phyloP scores from a whole-genome alignment of 2,797 vertebrate species.

The Orestias chungarensis region DNA sequence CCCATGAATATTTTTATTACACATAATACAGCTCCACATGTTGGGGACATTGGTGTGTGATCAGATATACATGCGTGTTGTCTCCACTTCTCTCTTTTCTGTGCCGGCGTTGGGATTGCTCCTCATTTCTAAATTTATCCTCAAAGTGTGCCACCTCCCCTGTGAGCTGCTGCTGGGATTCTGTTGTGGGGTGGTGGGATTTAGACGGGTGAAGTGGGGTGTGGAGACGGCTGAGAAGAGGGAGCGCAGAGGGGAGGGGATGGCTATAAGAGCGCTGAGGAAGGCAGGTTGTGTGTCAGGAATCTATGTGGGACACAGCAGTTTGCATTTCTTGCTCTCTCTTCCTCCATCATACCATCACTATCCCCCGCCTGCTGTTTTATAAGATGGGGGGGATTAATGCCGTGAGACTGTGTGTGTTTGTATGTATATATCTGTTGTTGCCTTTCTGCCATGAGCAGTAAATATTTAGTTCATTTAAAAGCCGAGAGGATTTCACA shows the following conservation, averaged over 20 bases:
- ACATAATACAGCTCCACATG: neutral
- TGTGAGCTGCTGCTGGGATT: constrained; percentile 88
- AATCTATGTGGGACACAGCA: constrained; percentile 71
- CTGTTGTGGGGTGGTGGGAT: constrained; percentile 63
- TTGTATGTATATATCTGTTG: constrained; percentile 13
- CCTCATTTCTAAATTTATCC: constrained; percentile 87
- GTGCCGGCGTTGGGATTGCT: constrained; percentile 78
- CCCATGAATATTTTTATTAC: neutral
- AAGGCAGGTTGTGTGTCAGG: constrained; percentile 46
- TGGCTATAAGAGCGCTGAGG: constrained; percentile 61
- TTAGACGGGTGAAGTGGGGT: constrained; percentile 40
- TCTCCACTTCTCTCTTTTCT: constrained; percentile 51
- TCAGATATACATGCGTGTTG: constrained; percentile 47
- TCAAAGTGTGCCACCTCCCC: constrained; percentile 93
- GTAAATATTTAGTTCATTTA: neutral
- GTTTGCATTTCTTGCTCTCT: constrained; percentile 49
- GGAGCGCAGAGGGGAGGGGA: constrained; percentile 13
- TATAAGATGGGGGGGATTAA: constrained; percentile 54
- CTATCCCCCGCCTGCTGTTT: constrained; percentile 55
- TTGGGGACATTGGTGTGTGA: constrained; percentile 20
- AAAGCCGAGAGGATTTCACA: neutral
- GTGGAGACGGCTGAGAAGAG: constrained; percentile 41
- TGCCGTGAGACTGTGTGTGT: constrained; percentile 11
- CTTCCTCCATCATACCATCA: constrained; percentile 55
- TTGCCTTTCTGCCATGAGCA: neutral